Evolutionary conservation across 2,113 vertebrate species (phyloP).

Genomic region (Hemiprocne comata): DNA sequence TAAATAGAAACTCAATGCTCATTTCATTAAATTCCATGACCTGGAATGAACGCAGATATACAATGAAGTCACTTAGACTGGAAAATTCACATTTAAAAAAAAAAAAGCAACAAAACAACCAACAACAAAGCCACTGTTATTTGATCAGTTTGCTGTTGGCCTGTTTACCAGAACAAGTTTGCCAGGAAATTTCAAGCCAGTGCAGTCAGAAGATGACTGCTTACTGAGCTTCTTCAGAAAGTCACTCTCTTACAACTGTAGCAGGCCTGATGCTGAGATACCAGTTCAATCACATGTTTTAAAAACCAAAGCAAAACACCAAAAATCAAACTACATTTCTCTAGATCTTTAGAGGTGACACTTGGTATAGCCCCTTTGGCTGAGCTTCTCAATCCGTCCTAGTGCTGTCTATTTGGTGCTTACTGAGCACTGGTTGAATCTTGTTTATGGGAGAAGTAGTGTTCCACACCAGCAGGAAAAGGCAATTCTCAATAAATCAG

Average conservation of each 20-base stretch:
- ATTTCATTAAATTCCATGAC: background rate
- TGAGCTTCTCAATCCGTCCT: background rate
- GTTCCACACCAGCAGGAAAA: background rate
- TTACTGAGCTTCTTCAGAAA: background rate
- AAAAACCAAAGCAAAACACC: no score
- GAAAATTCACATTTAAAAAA: background rate
- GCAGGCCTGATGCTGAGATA: background rate
- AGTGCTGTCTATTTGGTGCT: background rate
- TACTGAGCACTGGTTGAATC: background rate
- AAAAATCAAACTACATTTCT: background rate
- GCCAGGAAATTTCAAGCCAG: background rate
- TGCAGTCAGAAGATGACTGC: accelerated
- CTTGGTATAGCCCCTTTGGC: accelerated
- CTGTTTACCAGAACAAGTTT: background rate
- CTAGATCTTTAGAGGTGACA: background rate
- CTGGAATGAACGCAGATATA: background rate
- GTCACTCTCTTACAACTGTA: background rate
- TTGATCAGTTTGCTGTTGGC: background rate
- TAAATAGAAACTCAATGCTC: background rate
- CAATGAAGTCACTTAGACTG: background rate
- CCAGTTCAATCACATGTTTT: background rate
- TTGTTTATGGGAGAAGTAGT: background rate
- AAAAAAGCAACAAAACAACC: background rate
- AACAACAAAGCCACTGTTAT: no score
- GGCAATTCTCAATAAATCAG: background rate